Conservation (phyloP, 2,113 vertebrate genomes). For the Meriones unguiculatus region DNA sequence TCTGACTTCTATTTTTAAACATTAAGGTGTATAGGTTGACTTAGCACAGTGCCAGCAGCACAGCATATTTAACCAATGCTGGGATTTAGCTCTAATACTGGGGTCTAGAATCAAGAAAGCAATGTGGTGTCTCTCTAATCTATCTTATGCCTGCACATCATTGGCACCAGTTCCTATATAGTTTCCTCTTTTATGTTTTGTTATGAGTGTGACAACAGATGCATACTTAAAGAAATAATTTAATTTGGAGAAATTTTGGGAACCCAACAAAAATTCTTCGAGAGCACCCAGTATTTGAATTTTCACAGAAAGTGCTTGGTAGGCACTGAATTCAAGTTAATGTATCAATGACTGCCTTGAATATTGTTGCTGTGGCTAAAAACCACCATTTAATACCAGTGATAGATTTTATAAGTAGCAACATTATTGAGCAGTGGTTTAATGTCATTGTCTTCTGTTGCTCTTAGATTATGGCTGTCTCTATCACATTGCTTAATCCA, state of each 20-base stretch:
- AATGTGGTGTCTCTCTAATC: background rate
- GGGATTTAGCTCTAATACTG: constrained; percentile 52
- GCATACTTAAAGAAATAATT: background rate
- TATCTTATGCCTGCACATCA: background rate
- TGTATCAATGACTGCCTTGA: background rate
- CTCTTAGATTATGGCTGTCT: background rate
- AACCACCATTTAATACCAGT: background rate
- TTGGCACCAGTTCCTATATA: background rate
- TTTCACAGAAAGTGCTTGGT: background rate
- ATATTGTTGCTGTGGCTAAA: background rate
- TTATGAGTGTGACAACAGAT: background rate
- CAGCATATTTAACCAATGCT: constrained; percentile 63
- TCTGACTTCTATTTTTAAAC: constrained; percentile 75
- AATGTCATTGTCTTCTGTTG: background rate
- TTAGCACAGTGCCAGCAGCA: constrained; percentile 58
- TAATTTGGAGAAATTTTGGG: background rate
- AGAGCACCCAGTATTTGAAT: background rate
- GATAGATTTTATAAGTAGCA: background rate
- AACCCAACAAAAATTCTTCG: background rate
- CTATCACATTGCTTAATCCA: background rate
- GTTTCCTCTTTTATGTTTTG: background rate
- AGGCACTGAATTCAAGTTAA: background rate
- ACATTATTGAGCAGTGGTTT: background rate
- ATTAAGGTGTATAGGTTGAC: constrained; percentile 44
- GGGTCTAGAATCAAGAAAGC: background rate